These are phyloP conservation scores for Hypocryptadius cinnamomeus DNA, from an alignment of 2,113 vertebrate genomes.

Conservation along the genomic window DNA sequence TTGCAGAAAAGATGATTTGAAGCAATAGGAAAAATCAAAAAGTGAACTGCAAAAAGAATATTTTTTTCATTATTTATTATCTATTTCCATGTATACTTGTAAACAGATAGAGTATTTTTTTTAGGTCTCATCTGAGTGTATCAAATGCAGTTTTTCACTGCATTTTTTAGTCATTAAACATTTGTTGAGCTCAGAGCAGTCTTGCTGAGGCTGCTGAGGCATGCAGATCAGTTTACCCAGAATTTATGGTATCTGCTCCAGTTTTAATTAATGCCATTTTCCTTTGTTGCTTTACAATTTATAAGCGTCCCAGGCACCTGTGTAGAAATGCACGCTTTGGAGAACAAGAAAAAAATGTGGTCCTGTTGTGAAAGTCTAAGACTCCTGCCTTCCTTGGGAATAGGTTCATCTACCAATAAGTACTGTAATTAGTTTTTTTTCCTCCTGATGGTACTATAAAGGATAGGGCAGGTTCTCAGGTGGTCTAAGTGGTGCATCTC, in stretches of 20 bases:
- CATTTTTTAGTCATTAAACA: not conserved
- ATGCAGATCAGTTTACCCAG: not conserved
- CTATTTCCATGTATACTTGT: not conserved
- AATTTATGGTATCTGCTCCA: not conserved
- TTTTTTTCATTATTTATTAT: constrained; percentile 11
- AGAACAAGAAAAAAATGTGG: not conserved
- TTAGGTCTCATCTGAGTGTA: not conserved
- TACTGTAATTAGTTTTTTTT: not conserved
- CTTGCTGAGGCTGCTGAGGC: not conserved
- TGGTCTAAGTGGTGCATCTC: not conserved
- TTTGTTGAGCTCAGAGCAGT: not conserved
- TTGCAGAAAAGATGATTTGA: not conserved
- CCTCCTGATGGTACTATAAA: not conserved
- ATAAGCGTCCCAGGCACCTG: not conserved
- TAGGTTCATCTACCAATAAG: not conserved
- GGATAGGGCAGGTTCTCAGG: not conserved
- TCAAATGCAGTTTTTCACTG: not conserved
- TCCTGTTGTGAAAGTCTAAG: not conserved
- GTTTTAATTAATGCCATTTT: not conserved
- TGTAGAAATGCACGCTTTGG: not conserved
- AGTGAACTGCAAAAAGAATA: not conserved
- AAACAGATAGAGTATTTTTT: not conserved
- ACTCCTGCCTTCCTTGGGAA: not conserved
- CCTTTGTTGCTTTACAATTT: not conserved
- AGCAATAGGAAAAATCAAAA: not conserved